phyloP scores from a whole-genome alignment of 2,797 vertebrate genomes.

The Rhincodon typus region DNA sequence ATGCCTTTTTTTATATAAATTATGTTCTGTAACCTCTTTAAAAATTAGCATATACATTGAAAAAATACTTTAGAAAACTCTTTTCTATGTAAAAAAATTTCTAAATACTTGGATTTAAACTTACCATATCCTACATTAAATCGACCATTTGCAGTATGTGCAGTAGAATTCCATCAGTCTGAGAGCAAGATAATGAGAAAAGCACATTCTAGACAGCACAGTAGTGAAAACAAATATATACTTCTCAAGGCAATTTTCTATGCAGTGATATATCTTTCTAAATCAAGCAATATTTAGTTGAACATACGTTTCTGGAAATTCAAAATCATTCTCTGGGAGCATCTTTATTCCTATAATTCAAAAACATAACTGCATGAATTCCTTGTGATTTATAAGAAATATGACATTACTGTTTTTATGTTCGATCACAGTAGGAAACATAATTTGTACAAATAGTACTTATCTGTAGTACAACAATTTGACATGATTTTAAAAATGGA shows the following conservation, averaged over 20 bases:
- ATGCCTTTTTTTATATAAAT: background rate
- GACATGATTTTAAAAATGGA: constrained; percentile 20
- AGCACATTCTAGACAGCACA: background rate
- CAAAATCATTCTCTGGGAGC: constrained; percentile 4
- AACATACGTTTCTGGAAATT: background rate
- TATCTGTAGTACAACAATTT: constrained; percentile 31
- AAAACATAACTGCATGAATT: background rate
- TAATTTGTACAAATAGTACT: constrained; percentile 33
- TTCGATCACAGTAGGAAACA: background rate
- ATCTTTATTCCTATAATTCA: background rate
- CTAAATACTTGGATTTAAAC: background rate
- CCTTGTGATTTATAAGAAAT: background rate
- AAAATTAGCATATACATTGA: background rate
- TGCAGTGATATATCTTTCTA: background rate
- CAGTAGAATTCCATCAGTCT: background rate
- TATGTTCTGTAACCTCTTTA: background rate
- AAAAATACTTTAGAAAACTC: background rate
- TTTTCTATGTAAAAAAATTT: background rate
- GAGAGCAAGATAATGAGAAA: background rate
- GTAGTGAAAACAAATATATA: background rate
- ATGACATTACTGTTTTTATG: constrained; percentile 29
- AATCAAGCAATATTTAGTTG: constrained; percentile 8
- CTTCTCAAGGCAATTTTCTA: background rate
- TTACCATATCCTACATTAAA: background rate
- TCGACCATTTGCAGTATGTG: background rate